Evolutionary conservation across 2,113 vertebrate genomes (phyloP).

Genomic region (Nerophis lumbriciformis): DNA sequence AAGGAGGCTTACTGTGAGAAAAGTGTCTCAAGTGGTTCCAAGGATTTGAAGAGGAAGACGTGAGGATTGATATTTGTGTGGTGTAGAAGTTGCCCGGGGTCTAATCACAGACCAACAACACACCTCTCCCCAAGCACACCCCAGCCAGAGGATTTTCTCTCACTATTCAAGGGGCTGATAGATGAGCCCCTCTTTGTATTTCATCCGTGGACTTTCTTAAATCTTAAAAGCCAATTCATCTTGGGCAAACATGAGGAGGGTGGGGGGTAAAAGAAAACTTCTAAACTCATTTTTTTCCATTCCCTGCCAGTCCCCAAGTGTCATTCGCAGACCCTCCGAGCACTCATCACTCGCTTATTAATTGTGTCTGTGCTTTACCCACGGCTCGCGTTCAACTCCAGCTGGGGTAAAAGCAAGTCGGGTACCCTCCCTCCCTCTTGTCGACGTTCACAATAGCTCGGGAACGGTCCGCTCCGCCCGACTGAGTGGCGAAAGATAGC

Average conservation of each 20-base stretch:
- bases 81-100: constrained; percentile 62
- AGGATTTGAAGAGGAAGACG: constrained; percentile 61
- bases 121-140: constrained; percentile 6
- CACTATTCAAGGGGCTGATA: constrained; percentile 72
- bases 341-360: constrained; percentile 60
- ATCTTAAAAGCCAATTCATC: constrained; percentile 77
- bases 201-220: constrained; percentile 72
- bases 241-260: constrained; percentile 51
- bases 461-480: constrained; percentile 13
- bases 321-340: constrained; percentile 63
- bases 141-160: constrained; percentile 68
- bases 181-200: constrained; percentile 74
- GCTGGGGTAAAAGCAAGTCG: constrained; percentile 7
- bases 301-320: constrained; percentile 51
- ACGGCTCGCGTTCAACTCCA: constrained; percentile 44
- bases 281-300: constrained; percentile 46
- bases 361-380: constrained; percentile 43
- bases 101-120: constrained; percentile 70
- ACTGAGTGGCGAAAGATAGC: constrained; percentile 17
- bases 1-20: constrained; percentile 53
- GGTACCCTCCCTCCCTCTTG: constrained; percentile 6
- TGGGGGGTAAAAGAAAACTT: constrained; percentile 50
- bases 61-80: constrained; percentile 68
- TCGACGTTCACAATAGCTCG: constrained; percentile 34
- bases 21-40: constrained; percentile 69